Conservation (phyloP, 2,113 vertebrate species). For the Haemorhous mexicanus region DNA sequence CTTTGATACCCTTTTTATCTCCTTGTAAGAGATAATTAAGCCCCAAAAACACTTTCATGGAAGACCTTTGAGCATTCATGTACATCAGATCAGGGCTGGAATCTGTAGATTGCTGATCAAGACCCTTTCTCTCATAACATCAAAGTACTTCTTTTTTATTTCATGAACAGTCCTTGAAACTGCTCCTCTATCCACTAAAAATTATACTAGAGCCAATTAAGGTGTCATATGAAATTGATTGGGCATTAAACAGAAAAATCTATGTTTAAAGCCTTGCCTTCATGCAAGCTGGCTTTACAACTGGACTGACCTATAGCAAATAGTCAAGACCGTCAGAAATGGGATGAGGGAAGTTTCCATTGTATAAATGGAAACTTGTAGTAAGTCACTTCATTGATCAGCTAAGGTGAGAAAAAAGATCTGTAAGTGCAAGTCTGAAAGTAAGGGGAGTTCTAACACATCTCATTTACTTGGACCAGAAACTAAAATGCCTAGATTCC, state of each 20-base stretch:
- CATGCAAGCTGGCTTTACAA: not conserved
- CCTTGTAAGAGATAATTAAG: not conserved
- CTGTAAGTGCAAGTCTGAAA: not conserved
- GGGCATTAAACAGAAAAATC: conserved; percentile 35
- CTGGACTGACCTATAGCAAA: not conserved
- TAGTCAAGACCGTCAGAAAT: not conserved
- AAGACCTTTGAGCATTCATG: not conserved
- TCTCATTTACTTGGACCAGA: not conserved
- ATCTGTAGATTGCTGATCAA: not conserved
- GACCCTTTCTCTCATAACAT: not conserved
- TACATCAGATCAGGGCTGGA: not conserved
- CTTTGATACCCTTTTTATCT: not conserved
- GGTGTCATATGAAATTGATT: not conserved
- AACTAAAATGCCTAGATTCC: not conserved
- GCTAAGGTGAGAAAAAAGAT: not conserved
- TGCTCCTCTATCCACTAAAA: not conserved
- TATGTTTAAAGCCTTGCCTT: conserved; percentile 1
- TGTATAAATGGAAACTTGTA: not conserved
- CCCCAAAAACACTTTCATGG: not conserved
- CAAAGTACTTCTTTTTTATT: not conserved
- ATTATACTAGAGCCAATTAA: not conserved
- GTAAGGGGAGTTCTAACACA: not conserved
- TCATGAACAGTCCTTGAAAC: not conserved
- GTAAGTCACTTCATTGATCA: conserved; percentile 8
- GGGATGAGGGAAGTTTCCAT: not conserved